phyloP scores from a whole-genome alignment of 2,888 invertebrate genomes.

The Nomada goodeniana region DNA sequence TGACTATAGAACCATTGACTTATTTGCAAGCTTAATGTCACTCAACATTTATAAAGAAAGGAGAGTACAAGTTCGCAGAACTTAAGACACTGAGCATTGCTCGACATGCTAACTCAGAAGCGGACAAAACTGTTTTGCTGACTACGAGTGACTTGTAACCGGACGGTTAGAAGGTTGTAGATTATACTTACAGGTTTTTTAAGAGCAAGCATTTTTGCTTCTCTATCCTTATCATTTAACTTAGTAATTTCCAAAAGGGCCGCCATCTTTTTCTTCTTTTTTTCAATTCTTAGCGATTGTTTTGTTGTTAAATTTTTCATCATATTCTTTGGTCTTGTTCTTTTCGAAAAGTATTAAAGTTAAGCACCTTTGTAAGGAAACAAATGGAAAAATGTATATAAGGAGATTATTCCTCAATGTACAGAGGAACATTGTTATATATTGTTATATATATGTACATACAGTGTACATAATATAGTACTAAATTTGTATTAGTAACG shows the following conservation, averaged over 20 bases:
- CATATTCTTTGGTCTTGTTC: constrained; percentile 37
- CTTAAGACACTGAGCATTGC: too few species aligned
- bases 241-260: constrained; percentile 87
- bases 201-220: constrained; percentile 74
- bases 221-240: constrained; percentile 87
- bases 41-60: too few species aligned
- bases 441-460: too few species aligned
- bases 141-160: too few species aligned
- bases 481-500: not conserved
- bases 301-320: constrained; percentile 85
- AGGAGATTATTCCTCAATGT: too few species aligned
- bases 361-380: constrained; percentile 12
- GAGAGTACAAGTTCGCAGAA: too few species aligned
- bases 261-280: constrained; percentile 88
- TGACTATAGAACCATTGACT: not conserved
- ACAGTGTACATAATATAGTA: too few species aligned
- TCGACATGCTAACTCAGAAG: too few species aligned
- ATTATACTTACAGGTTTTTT: constrained; percentile 63
- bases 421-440: too few species aligned
- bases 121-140: too few species aligned
- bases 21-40: not conserved
- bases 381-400: not conserved
- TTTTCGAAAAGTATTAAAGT: constrained; percentile 32
- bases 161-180: not conserved
- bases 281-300: constrained; percentile 86